A percentile compares a stretch with the other conserved stretches of the same genome.
These are phyloP conservation scores for Condylostylus longicornis DNA, from an alignment of 1,140 invertebrate species.

Conservation along the genomic window DNA sequence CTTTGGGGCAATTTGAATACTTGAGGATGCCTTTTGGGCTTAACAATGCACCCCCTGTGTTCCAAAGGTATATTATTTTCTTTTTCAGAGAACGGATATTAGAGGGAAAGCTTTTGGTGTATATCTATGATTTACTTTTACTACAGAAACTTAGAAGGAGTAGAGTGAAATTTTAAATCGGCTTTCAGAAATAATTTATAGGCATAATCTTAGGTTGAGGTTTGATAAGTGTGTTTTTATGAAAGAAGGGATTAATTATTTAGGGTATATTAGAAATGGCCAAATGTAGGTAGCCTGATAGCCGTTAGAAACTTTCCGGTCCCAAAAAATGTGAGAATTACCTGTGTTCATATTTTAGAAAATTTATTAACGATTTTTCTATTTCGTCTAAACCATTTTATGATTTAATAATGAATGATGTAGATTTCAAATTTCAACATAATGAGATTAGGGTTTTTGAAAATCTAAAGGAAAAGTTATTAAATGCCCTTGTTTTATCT, in stretches of 20 bases:
- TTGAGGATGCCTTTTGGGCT: constrained; percentile 32
- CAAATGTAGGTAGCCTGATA: not conserved
- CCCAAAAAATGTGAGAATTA: constrained; percentile 10
- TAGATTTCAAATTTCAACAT: constrained; percentile 9
- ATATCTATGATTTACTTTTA: constrained; percentile 10
- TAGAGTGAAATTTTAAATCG: constrained; percentile 9
- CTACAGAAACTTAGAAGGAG: constrained; percentile 1
- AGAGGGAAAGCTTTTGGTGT: constrained; percentile 5
- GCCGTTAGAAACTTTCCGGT: constrained; percentile 6
- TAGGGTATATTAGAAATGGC: not conserved
- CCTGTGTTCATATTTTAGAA: constrained; percentile 8
- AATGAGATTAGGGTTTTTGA: constrained; percentile 9
- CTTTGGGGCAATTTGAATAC: constrained; percentile 31
- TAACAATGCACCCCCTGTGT: constrained; percentile 26
- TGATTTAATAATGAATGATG: constrained; percentile 13
- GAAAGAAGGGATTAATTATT: not conserved
- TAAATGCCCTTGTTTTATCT: constrained; percentile 9
- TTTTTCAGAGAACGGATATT: constrained; percentile 6
- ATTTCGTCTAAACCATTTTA: constrained; percentile 11
- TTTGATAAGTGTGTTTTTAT: constrained; percentile 2
- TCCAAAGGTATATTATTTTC: constrained; percentile 28
- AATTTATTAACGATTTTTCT: constrained; percentile 12
- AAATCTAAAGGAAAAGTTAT: constrained; percentile 8
- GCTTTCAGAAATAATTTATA: constrained; percentile 13
- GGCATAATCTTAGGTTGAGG: constrained; percentile 19